Evolutionary conservation across 2,888 invertebrate genomes (phyloP).

Genomic region (Eupithecia vulgata): DNA sequence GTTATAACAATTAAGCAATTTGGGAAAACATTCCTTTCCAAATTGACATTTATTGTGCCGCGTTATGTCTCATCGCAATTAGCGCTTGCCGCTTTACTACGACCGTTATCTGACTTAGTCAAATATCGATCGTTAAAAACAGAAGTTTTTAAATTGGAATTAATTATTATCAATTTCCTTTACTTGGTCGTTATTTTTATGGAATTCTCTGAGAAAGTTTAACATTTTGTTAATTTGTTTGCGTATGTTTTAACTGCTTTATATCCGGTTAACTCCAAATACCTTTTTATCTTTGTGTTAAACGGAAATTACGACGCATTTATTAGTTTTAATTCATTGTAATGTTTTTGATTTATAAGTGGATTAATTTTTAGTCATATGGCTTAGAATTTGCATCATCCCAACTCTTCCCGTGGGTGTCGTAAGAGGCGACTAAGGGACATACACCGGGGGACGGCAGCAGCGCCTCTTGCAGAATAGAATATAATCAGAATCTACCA

Average conservation of each 20-base stretch:
- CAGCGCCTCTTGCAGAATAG: too few relatives aligned
- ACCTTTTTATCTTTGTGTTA: neutral
- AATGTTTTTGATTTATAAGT: neutral
- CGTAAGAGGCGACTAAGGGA: too few relatives aligned
- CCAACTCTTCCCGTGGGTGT: too few relatives aligned
- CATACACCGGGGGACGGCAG: too few relatives aligned
- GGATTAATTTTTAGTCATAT: too few relatives aligned
- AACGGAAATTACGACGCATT: conserved; percentile 12
- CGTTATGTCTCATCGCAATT: neutral
- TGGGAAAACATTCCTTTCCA: neutral
- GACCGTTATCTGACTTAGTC: neutral
- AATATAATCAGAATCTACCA: too few relatives aligned
- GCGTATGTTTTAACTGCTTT: neutral
- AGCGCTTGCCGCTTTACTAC: neutral
- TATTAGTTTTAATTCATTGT: too few relatives aligned
- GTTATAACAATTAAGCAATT: neutral
- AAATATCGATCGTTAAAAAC: neutral
- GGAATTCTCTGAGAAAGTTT: neutral
- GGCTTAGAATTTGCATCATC: too few relatives aligned
- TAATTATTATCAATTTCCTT: conserved; percentile 6
- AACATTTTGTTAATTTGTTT: conserved; percentile 1
- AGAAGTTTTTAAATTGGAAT: conserved; percentile 2
- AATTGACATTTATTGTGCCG: neutral
- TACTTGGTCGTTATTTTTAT: neutral
- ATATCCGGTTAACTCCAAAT: neutral